Evolutionary conservation across 1,140 invertebrate genomes (phyloP).

Genomic region (Ruditapes philippinarum): DNA sequence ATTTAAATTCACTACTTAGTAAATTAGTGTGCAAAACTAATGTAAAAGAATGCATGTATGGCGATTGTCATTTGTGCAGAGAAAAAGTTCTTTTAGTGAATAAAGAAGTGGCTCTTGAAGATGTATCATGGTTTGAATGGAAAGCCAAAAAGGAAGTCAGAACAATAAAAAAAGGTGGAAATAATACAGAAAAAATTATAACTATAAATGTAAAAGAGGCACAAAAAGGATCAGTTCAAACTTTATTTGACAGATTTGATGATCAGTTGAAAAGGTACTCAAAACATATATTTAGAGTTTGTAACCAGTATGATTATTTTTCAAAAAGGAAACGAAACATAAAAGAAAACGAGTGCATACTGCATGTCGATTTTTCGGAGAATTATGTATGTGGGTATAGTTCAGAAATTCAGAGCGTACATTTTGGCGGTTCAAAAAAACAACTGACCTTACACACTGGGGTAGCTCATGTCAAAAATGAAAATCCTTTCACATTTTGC

Average conservation of each 20-base stretch:
- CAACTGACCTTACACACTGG: slow-evolving; percentile 53
- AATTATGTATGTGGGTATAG: slow-evolving; percentile 49
- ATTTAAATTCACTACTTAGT: background rate
- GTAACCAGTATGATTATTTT: background rate
- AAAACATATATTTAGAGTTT: background rate
- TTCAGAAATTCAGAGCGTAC: slow-evolving; percentile 32
- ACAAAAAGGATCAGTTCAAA: background rate
- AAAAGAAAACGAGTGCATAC: background rate
- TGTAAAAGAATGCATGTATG: slow-evolving; percentile 64
- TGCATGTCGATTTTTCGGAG: slow-evolving; percentile 56
- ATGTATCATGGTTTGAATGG: slow-evolving; percentile 54
- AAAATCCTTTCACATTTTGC: slow-evolving; percentile 11
- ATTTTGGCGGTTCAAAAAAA: slow-evolving; percentile 55
- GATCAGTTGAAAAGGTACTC: slow-evolving; percentile 4
- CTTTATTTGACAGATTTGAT: slow-evolving; percentile 14
- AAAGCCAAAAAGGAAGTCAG: slow-evolving; percentile 17
- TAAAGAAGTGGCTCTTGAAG: background rate
- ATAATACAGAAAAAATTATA: background rate
- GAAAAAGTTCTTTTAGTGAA: slow-evolving; percentile 18
- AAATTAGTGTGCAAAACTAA: slow-evolving; percentile 30
- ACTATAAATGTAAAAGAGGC: slow-evolving; percentile 19
- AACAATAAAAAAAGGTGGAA: slow-evolving; percentile 43
- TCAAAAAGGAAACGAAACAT: background rate
- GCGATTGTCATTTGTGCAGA: slow-evolving; percentile 56
- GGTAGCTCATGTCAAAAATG: slow-evolving; percentile 20